phyloP scores from a whole-genome alignment of 1,140 invertebrate genomes.

The Drosophila repletoides region DNA sequence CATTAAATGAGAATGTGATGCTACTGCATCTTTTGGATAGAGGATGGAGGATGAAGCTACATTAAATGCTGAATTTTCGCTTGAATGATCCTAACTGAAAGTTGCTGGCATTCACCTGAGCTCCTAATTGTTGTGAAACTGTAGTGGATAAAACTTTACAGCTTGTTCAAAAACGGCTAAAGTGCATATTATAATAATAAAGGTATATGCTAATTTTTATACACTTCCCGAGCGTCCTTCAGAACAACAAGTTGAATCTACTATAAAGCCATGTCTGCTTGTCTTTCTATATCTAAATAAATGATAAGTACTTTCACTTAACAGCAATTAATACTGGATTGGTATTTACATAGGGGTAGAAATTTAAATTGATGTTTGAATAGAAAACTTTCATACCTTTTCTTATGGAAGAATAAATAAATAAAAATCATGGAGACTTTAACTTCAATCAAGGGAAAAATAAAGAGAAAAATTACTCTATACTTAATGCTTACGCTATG shows the following conservation, averaged over 20 bases:
- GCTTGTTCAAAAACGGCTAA: background rate
- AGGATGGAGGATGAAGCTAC: constrained; percentile 3
- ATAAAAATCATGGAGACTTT: too few relatives aligned
- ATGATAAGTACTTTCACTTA: too few relatives aligned
- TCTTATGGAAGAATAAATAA: too few relatives aligned
- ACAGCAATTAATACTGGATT: too few relatives aligned
- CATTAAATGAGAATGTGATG: constrained; percentile 55
- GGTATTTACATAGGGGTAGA: too few relatives aligned
- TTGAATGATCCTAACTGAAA: constrained; percentile 22
- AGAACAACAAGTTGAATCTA: background rate
- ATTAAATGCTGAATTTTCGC: background rate
- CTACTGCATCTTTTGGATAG: background rate
- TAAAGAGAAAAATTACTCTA: too few relatives aligned
- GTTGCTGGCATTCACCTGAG: constrained; percentile 11
- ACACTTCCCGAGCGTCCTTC: background rate
- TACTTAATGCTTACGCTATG: too few relatives aligned
- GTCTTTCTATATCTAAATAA: too few relatives aligned
- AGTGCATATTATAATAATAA: background rate
- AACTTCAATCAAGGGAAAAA: too few relatives aligned
- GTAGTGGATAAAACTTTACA: constrained; percentile 6
- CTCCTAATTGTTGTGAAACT: constrained; percentile 9
- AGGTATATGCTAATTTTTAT: constrained; percentile 1
- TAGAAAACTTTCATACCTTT: too few relatives aligned
- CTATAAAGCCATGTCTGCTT: too few relatives aligned
- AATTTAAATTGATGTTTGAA: too few relatives aligned